Conservation (phyloP, 2,888 invertebrate species). For the Oscheius onirici region DNA sequence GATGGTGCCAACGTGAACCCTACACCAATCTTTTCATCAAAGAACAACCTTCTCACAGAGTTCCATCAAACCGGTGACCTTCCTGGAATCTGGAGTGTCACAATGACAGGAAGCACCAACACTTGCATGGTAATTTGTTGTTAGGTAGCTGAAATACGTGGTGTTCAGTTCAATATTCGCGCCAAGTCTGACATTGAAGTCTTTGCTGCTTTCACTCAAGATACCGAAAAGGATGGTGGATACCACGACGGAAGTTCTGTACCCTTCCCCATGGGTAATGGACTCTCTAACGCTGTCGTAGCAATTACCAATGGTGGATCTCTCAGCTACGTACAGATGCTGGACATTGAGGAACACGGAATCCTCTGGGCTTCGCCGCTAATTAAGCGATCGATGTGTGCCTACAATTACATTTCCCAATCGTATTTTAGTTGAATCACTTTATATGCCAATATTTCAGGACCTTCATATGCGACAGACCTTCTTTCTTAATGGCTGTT, state of each 20-base stretch:
- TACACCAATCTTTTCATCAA: constrained; percentile 38
- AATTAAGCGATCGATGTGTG: constrained; percentile 42
- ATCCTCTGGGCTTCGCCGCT: constrained; percentile 57
- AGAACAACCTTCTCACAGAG: constrained; percentile 42
- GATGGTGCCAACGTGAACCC: constrained; percentile 20
- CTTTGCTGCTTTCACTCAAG: constrained; percentile 51
- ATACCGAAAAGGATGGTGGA: constrained; percentile 44
- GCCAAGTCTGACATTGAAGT: constrained; percentile 38
- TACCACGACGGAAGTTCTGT: constrained; percentile 45
- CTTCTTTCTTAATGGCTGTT: constrained; percentile 47
- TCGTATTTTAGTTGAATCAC: constrained; percentile 34
- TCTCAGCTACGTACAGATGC: constrained; percentile 48
- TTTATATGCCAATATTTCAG: constrained; percentile 27
- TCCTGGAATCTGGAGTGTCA: constrained; percentile 52
- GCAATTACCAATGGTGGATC: constrained; percentile 34
- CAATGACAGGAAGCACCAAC: constrained; percentile 32
- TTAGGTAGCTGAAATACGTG: background rate
- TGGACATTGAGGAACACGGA: constrained; percentile 47
- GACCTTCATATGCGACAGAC: constrained; percentile 47
- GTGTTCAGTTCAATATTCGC: constrained; percentile 44
- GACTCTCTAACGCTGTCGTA: constrained; percentile 45
- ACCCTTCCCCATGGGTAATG: constrained; percentile 44
- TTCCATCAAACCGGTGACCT: constrained; percentile 38
- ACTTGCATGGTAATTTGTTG: constrained; percentile 42
- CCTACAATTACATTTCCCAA: constrained; percentile 47